Conservation (phyloP, 2,113 vertebrate species). For the Chrysemys picta region DNA sequence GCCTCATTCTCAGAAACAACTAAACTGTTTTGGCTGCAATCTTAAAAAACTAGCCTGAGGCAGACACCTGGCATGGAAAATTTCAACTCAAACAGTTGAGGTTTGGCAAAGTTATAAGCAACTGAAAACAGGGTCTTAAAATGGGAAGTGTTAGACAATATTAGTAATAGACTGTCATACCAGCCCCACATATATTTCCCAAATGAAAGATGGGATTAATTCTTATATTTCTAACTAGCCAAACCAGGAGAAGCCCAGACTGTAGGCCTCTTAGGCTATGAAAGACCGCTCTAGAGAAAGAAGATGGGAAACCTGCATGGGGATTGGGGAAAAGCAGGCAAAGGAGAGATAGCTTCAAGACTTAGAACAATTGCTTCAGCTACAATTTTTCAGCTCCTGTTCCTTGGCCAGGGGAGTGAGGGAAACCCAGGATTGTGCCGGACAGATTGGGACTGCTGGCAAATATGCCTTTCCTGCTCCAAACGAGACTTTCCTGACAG, state of each 20-base stretch:
- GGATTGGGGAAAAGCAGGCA: background rate
- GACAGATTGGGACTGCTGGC: slow-evolving; percentile 57
- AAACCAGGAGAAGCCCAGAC: background rate
- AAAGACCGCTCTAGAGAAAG: background rate
- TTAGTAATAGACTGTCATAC: background rate
- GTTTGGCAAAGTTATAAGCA: background rate
- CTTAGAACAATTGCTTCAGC: slow-evolving; percentile 41
- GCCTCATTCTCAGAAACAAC: background rate
- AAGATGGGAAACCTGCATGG: background rate
- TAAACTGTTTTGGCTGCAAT: background rate
- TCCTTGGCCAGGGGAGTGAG: slow-evolving; percentile 58
- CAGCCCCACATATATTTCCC: background rate
- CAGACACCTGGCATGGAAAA: background rate
- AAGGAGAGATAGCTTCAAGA: slow-evolving; percentile 24
- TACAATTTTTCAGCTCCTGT: slow-evolving; percentile 56
- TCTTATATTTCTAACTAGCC: background rate
- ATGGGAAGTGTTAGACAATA: background rate
- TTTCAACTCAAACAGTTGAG: background rate
- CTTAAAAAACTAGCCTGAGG: background rate
- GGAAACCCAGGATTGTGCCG: slow-evolving; percentile 32
- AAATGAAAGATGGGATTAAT: background rate
- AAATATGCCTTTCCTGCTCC: slow-evolving; percentile 42
- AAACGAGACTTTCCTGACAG: slow-evolving; percentile 60
- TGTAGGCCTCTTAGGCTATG: background rate
- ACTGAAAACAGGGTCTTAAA: background rate